phyloP scores from a whole-genome alignment of 2,113 vertebrate species.

The Nansenia antarctica region DNA sequence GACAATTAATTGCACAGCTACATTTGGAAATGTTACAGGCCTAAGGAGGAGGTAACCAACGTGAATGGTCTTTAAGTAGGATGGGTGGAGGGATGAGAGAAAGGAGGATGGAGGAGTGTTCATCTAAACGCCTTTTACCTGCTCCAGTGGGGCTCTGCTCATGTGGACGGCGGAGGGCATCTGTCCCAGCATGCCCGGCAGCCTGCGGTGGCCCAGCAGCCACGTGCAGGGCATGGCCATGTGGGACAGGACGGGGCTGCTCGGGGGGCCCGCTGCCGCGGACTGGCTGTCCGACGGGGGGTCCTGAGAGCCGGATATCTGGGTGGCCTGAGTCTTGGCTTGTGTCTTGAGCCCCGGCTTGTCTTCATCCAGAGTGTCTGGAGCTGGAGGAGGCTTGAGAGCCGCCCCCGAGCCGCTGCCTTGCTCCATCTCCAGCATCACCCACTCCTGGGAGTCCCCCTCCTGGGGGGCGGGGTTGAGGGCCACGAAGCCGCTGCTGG shows the following conservation, averaged over 20 bases:
- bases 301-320: no score
- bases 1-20: no score
- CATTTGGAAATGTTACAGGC: no score
- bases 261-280: no score
- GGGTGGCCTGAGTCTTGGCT: constrained; percentile 64
- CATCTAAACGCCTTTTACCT: constrained; percentile 71
- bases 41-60: no score
- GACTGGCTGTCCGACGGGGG: constrained; percentile 49
- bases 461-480: constrained; percentile 92
- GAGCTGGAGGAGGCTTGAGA: constrained; percentile 76
- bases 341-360: constrained; percentile 69
- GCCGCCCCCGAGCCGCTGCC: constrained; percentile 77
- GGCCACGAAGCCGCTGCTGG: constrained; percentile 92
- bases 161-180: constrained; percentile 81
- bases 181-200: constrained; percentile 81
- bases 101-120: not conserved
- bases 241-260: constrained; percentile 78
- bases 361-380: constrained; percentile 76
- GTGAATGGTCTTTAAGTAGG: no score
- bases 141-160: constrained; percentile 82
- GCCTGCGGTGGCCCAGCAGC: constrained; percentile 80
- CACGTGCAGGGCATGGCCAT: constrained; percentile 70
- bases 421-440: constrained; percentile 92
- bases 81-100: no score
- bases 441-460: constrained; percentile 95